Evolutionary conservation across 1,140 invertebrate species (phyloP), one percentile per base, ranked within the genome.

Genomic region (Drosophila burlai): DNA sequence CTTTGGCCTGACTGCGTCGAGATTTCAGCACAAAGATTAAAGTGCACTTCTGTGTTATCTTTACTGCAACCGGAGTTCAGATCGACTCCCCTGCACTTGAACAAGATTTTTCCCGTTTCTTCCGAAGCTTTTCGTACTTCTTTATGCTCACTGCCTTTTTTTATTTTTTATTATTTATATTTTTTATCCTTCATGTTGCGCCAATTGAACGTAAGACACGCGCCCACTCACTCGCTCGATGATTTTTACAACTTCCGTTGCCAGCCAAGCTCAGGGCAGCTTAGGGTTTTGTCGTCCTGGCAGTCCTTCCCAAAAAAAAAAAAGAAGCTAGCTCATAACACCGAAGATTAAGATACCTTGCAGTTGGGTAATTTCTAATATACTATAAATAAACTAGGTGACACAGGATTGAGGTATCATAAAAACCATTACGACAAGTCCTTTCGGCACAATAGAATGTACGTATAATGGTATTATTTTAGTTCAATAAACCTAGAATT

Each of bases 11-110:
- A 62, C 65, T 68, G 57, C 60, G 55, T 54, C 65, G 85, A 89
- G 84, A 89, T 89, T 89, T 84, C 66, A 75, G 83, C 74, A 76
- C 81, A 90, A 72, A 84, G 84, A 89, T 89, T 90, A 89, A 89
- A 89, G 84, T 89, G 84, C 84, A 90, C 85, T 90, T 90, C 84
- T 82, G 66, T 89, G 84, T 89, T 84, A 89, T 89, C 84, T 90
- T 74, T 89, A 68, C 74, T 55, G 34, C 15, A 40, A 63, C 83
- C 60, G 50, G 67, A 83, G 80, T 83, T 68, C 80, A 72, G 60
- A 73, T 87, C 72, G 52, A 79, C 66, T 73, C 75, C 80, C 82
- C n/a, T 18, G 72, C 83, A 80, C 83, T 87, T 86, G 80, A 74
- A 76, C 61, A 81, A 69, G 73, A 81, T 66, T 78, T 58, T 63